Base-by-base conservation (phyloP, 23 tunicate species). In the Botrylloides violaceus region DNA sequence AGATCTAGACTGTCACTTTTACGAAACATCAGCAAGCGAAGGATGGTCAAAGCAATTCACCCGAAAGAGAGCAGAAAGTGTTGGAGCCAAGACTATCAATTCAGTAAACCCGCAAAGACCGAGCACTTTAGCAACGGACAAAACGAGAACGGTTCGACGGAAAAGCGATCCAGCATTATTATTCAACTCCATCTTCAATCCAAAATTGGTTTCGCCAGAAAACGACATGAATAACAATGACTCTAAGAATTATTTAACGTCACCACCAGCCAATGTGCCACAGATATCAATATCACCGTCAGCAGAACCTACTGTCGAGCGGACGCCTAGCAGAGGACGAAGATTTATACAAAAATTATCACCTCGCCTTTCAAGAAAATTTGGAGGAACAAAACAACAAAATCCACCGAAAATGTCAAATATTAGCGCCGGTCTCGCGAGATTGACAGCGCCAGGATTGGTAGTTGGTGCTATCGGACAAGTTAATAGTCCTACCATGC, bases 11-110 rank as follows among this genome's bases (percentile, higher is more conserved):
- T 78, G 90, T 74, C 81, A 83, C 28, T 90, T 77, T 73, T 90
- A 66, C 29, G 97, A 90, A 59, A 29, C 85, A 2, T 90, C 97
- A 2, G 97, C 97, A 3, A 37, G 97, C n/a, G 97, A 90, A 61
- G 97, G 97, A 0, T 88, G 96, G 96, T 81, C 96, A 27, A 81
- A 77, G 30, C 58, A 75, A 24, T 37, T 81, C 24, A 37, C 74
- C 22, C 21, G 49, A 33, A 39, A 58, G 49, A 2, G 47, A 20
- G 20, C 31, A 12, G 15, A 53, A n/a, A 29, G 61, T 55, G 19
- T 63, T 0, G 36, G 58, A 1, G n/a, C 47, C 32, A 66, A 56
- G 4, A 71, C 65, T 12, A 29, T 3, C 66, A 81, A 73, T 18
- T 30, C 81, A 20, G 43, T 71, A 1, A 34, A 43, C 26, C 20